Evolutionary conservation across 1,140 invertebrate species (phyloP), one percentile per base, ranked within the genome.

Genomic region (Hylyphantes graminicola): DNA sequence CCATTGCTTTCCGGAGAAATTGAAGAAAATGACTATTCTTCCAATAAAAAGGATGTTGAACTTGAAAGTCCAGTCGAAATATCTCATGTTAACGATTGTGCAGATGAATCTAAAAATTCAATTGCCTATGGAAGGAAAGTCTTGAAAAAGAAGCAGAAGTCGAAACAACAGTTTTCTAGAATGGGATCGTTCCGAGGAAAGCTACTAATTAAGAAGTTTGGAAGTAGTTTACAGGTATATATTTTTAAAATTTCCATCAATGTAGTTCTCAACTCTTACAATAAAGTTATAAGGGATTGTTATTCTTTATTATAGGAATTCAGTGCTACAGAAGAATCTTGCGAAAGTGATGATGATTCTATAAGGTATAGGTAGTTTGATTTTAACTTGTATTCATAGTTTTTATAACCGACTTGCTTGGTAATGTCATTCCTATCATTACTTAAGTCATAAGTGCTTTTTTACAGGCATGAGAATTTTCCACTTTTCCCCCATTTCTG

Each of bases 171-270:
- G 11, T 80, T 80, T 51, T 73, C 55, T 17, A 72, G 79, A 61
- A 64, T 81, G 68, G 79, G 79, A 17, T 81, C 79, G n/a, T 81
- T 81, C 57, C 72, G 79, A 81, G 57, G 79, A 9, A 81, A 81
- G 64, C 35, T 81, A 57, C 77, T 80, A 61, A 48, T 81, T 2
- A 81, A 81, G 57, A 81, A 64, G 12, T 81, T 81, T 73, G 68
- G 79, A 7, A 73, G 68, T 10, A 81, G 68, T 64, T 51, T 73
- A 10, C 79, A 81, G 68, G 79, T 81, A 81, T 2, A 35, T 63
- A 15, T 73, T 11, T 54, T 55, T 54, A 6, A 3, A 59, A 59
- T 35, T 35, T 35, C 35, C 35, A 35, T 35, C 5, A 9, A 59
- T 59, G 5, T 13, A 59, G 57, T 12, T 13, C n/a, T 13, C 57